These are phyloP conservation scores for Pyrrhosoma nymphula DNA, from an alignment of 2,888 invertebrate genomes.

Conservation along the genomic window DNA sequence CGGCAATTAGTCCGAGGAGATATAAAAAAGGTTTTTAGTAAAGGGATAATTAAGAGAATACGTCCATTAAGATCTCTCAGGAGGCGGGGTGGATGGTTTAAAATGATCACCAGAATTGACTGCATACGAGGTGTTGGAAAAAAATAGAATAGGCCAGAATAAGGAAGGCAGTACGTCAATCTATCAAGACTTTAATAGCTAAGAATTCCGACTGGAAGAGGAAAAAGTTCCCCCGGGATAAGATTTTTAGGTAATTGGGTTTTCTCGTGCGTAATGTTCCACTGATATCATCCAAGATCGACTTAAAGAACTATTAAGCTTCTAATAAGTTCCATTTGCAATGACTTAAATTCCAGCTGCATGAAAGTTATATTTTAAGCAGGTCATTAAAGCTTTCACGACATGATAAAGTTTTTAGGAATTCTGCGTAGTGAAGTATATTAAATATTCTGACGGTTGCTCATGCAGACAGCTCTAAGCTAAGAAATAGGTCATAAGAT, in stretches of 20 bases:
- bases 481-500: no score
- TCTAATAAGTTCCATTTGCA: not conserved
- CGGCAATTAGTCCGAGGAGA: not conserved
- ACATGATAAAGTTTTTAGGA: not conserved
- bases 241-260: not conserved
- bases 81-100: not conserved
- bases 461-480: no score
- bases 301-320: not conserved
- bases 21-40: not conserved
- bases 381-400: not conserved
- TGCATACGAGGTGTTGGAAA: not conserved
- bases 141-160: not conserved
- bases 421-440: not conserved
- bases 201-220: not conserved
- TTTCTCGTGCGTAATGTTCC: not conserved
- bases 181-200: not conserved
- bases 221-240: not conserved
- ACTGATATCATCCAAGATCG: not conserved
- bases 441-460: no score
- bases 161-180: not conserved
- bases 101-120: not conserved
- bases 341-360: no score
- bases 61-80: not conserved
- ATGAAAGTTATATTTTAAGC: not conserved
- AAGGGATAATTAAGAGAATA: not conserved